A percentile compares a stretch with the other conserved stretches of the same genome.
phyloP scores from a whole-genome alignment of 2,113 vertebrate species.

The Dromaius novaehollandiae region DNA sequence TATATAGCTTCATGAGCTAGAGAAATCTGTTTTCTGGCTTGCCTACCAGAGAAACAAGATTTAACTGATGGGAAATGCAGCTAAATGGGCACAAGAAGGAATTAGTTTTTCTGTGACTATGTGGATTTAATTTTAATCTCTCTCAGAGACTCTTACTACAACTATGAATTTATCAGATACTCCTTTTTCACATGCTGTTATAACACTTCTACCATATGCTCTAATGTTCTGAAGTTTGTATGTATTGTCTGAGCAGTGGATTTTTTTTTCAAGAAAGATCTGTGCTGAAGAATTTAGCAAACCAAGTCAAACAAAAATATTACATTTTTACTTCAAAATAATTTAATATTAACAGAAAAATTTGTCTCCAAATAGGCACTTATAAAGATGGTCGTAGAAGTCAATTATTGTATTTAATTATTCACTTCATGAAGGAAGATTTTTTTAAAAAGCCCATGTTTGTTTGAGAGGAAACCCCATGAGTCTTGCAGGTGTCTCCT shows the following conservation, averaged over 20 bases:
- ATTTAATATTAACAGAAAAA: background rate
- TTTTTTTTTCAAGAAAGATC: background rate
- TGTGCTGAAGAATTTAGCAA: background rate
- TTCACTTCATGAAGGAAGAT: background rate
- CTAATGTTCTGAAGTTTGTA: background rate
- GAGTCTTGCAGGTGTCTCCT: background rate
- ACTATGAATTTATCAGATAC: background rate
- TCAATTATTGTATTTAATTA: background rate
- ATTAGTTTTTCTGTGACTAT: background rate
- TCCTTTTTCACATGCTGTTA: background rate
- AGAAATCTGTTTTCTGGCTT: conserved; percentile 16
- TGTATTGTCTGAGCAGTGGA: background rate
- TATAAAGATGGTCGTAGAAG: background rate
- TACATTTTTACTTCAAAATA: background rate
- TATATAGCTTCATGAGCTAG: background rate
- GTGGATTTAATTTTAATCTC: background rate
- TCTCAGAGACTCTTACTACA: background rate
- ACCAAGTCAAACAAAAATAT: background rate
- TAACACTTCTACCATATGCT: background rate
- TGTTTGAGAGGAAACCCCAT: background rate
- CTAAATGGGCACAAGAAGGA: background rate
- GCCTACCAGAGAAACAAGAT: background rate
- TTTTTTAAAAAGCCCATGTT: background rate
- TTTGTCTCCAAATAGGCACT: background rate
- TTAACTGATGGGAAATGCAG: background rate